These are phyloP conservation scores for Drosophila orosa DNA, from an alignment of 1,140 invertebrate genomes.

Conservation along the genomic window DNA sequence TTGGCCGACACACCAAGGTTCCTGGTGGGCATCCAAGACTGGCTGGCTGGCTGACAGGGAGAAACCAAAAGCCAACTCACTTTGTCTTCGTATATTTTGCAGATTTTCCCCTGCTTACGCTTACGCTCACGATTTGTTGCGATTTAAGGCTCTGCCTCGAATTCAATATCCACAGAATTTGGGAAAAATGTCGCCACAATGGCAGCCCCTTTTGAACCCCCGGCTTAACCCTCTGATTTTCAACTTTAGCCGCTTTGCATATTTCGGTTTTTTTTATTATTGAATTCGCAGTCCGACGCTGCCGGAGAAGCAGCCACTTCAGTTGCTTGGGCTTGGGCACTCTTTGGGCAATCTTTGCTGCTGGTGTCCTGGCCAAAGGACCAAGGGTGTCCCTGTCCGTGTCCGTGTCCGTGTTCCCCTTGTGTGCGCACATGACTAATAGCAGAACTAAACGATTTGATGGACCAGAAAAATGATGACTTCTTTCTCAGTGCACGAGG, in stretches of 20 bases:
- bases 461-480: slow-evolving; percentile 84
- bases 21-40: slow-evolving; percentile 44
- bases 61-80: slow-evolving; percentile 49
- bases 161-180: slow-evolving; percentile 20
- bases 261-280: slow-evolving; percentile 75
- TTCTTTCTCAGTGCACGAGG: slow-evolving; percentile 58
- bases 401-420: slow-evolving; percentile 7
- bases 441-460: slow-evolving; percentile 84
- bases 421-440: slow-evolving; percentile 73
- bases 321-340: slow-evolving; percentile 39
- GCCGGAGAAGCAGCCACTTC: slow-evolving; percentile 55
- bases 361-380: slow-evolving; percentile 5
- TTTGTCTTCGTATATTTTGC: slow-evolving; percentile 52
- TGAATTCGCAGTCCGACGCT: slow-evolving; percentile 57
- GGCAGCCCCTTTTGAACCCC: slow-evolving; percentile 16
- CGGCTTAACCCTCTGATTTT: not conserved
- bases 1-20: slow-evolving; percentile 27
- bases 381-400: not conserved
- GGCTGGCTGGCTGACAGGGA: slow-evolving; percentile 49
- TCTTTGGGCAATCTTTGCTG: too few species aligned
- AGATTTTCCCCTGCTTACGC: slow-evolving; percentile 5
- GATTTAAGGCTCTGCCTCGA: slow-evolving; percentile 23
- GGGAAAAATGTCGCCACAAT: slow-evolving; percentile 68
- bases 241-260: slow-evolving; percentile 65
- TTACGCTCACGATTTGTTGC: slow-evolving; percentile 49